Evolutionary conservation across 2,113 vertebrate species (phyloP), one percentile per base, ranked within the genome.

Genomic region (Accipiter virgatus): DNA sequence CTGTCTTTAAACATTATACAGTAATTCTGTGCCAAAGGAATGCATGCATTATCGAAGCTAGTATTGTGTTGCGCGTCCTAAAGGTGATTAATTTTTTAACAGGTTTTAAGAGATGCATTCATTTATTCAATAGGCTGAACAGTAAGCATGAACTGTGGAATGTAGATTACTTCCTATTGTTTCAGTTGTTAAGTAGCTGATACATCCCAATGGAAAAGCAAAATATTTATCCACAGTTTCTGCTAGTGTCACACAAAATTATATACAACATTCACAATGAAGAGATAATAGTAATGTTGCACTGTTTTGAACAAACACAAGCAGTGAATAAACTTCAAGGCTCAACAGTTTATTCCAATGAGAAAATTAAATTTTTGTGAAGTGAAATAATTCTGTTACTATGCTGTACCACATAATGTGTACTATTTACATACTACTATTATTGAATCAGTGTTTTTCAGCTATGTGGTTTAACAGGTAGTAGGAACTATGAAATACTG

Each of bases 1-100:
- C 84, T 97, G 86, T 90, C 92, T 88, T 95, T 61, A 95, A 80
- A 91, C 53, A 85, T 93, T 94, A 72, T 85, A 93, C 45, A 79
- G 55, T 80, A 84, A 86, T 94, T 90, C 53, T 77, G 36, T 94
- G 71, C 74, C 93, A 97, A 95, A 96, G 61, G 78, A 96, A 94
- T 59, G 36, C 70, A 74, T 53, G 72, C 53, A 62, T 67, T 91
- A 87, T n/a, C 14, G 19, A 83, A 96, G 32, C 17, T 63, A 73
- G 40, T 87, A 91, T 91, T 93, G 62, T 80, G 70, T 79, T 89
- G 65, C 80, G 75, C 21, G 70, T 75, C 74, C 78, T 93, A 96
- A 93, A 94, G 70, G 75, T 94, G 93, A 94, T 95, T 86, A 82
- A 95, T 86, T 75, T 72, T 87, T 94, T 56, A 95, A 70, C 81